Evolutionary conservation across 2,888 invertebrate species (phyloP), one percentile per base, ranked within the genome.

Genomic region (Melipona bicolor): DNA sequence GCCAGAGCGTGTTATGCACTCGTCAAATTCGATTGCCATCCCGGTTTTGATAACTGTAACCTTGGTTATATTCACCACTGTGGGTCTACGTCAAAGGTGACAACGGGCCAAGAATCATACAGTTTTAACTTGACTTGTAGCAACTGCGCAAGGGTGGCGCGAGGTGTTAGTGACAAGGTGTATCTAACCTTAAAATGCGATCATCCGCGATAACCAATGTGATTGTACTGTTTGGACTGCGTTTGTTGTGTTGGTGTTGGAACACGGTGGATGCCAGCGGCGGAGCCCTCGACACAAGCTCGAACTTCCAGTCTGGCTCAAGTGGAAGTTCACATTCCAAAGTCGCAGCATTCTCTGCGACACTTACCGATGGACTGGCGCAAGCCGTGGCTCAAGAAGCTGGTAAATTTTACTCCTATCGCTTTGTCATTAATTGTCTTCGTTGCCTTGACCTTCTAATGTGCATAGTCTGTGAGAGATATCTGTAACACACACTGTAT

Each of bases 321-420:
- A 81, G 89, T 77, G 85, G 88, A 77, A 79, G 86, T 84, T 81
- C 92, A 87, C 88, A 92, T 81, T 87, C 91, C 79, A 93, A 92
- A 85, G 86, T 92, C 65, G 79, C 92, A 71, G 89, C 93, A 21
- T 93, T 94, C 84, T 90, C 94, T 36, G 88, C 93, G 24, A 93
- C 92, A 68, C 93, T 96, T 81, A 95, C 95, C 90, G 96, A 96
- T 93, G 95, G 96, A 86, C 95, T 96, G 94, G 95, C 96, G 65
- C 95, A 96, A 92, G 96, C 96, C 49, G 95, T 96, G 81, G 95
- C 95, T 88, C 95, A 96, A 89, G 96, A 96, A 92, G 95, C 95
- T 88, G 95, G 96, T 96, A 93, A 94, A 91, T 78, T 71, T 69
- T 43, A 59, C 49, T 21, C 3, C 19, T 52, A 56, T 19, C 15